A percentile compares a stretch with the other conserved stretches of the same genome.
Evolutionary conservation across 2,113 vertebrate species (phyloP).

Genomic region (Rhipidura dahli): DNA sequence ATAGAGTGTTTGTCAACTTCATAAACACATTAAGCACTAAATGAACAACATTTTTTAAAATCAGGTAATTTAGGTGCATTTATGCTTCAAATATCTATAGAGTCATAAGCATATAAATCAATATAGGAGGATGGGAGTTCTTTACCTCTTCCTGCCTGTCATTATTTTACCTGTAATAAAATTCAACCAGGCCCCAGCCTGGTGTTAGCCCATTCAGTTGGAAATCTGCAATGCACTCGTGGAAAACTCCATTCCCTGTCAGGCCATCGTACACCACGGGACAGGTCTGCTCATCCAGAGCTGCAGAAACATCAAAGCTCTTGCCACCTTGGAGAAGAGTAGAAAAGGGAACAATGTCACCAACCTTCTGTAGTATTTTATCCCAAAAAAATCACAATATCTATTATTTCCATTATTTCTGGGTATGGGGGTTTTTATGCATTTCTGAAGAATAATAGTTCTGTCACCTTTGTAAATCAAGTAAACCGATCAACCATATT

Average conservation of each 20-base stretch:
- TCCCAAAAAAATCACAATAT: not conserved
- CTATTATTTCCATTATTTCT: not conserved
- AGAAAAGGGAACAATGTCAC: not conserved
- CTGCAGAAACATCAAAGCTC: constrained; percentile 18
- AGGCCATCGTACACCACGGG: constrained; percentile 38
- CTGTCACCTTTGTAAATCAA: not conserved
- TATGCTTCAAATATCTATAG: not conserved
- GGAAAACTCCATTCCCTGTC: constrained; percentile 19
- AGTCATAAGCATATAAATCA: not conserved
- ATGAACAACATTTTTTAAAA: not conserved
- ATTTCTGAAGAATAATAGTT: not conserved
- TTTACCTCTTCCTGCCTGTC: not conserved
- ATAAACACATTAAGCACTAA: not conserved
- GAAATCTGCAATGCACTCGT: constrained; percentile 52
- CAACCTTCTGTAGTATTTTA: not conserved
- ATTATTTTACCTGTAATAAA: constrained; percentile 64
- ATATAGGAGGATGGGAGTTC: not conserved
- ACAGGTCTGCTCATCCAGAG: constrained; percentile 16
- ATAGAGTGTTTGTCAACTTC: not conserved
- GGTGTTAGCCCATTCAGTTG: not conserved
- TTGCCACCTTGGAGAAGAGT: not conserved
- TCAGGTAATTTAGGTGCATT: not conserved
- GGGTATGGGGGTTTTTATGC: not conserved
- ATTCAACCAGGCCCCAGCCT: constrained; percentile 62
- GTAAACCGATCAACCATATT: rapidly evolving